Base-by-base conservation (phyloP, 2,888 invertebrate genomes). In the Reticulitermes lucifugus region DNA sequence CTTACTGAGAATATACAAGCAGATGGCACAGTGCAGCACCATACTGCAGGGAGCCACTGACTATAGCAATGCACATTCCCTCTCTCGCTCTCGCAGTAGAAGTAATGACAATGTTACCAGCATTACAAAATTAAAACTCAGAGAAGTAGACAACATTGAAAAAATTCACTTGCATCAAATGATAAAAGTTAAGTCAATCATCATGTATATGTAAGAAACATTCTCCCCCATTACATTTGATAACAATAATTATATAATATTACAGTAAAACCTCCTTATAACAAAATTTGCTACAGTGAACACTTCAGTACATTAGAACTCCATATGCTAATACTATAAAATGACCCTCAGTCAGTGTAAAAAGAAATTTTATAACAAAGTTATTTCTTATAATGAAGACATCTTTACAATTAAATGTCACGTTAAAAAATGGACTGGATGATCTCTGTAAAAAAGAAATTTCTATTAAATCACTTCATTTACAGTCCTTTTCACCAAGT, bases 71-170 rank as follows among this genome's bases (percentile, higher is more conserved):
- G 51, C 80, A 59, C 80, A 60, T 80, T 79, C 60, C 60, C 80
- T 80, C 60, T 60, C 65, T 65, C 46, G 46, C 65, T 81, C 65
- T 81, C 46, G n/a, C 51, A 51, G 77, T n/a, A 77, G 73, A 73
- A 73, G 73, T 73, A 73, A 73, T 41, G 14, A 73, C 73, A 73
- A 41, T 80, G 80, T 80, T 55, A 59, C 65, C 81, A 70, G 81
- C 70, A 81, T 70, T 81, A 81, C 70, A 81, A 81, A 81, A 81
- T 70, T 81, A 81, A 70, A 81, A 81, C 81, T 81, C 43, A 81
- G 46, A 81, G 59, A 80, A 60, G 80, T 80, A 81, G 70, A 81
- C 81, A 81, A 81, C 77, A 41, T 73, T 77, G 51, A 77, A 77
- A 75, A 35, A 46, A 70, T 65, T 70, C 81, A 81, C 81, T 81